Percentiles rank a stretch among this genome's conserved stretches.
Evolutionary conservation across 2,113 vertebrate species (phyloP).

Genomic region (Prionailurus viverrinus): DNA sequence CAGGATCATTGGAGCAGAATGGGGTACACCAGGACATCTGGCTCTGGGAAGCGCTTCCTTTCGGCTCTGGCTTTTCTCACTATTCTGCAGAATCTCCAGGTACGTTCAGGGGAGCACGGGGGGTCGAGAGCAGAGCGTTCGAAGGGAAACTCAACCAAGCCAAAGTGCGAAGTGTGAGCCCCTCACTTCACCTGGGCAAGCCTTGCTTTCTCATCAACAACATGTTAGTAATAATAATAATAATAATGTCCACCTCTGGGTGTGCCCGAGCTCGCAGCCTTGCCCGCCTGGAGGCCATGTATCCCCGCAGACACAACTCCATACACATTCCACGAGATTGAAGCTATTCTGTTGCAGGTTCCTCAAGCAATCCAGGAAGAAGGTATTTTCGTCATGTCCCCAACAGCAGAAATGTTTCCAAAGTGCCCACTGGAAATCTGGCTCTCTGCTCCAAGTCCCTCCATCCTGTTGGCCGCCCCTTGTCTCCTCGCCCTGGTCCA

Average conservation of each 20-base stretch:
- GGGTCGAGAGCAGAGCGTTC: neutral
- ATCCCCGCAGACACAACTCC: neutral
- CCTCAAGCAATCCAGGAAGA: neutral
- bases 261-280: no score
- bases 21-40: no score
- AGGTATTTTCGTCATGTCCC: neutral
- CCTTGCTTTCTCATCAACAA: neutral
- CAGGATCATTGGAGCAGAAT: neutral
- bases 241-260: no score
- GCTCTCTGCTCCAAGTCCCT: neutral
- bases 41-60: neutral
- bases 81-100: neutral
- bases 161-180: neutral
- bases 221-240: neutral
- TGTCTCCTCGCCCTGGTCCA: no score
- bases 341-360: neutral
- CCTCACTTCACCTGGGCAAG: neutral
- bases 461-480: neutral
- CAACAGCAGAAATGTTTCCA: no score
- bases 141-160: neutral
- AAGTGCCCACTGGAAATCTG: neutral
- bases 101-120: neutral
- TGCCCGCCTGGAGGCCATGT: neutral
- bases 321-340: fast-evolving
- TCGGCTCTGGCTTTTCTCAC: neutral